Evolutionary conservation across 2,113 vertebrate species (phyloP).

Genomic region (Acrocephalus arundinaceus): DNA sequence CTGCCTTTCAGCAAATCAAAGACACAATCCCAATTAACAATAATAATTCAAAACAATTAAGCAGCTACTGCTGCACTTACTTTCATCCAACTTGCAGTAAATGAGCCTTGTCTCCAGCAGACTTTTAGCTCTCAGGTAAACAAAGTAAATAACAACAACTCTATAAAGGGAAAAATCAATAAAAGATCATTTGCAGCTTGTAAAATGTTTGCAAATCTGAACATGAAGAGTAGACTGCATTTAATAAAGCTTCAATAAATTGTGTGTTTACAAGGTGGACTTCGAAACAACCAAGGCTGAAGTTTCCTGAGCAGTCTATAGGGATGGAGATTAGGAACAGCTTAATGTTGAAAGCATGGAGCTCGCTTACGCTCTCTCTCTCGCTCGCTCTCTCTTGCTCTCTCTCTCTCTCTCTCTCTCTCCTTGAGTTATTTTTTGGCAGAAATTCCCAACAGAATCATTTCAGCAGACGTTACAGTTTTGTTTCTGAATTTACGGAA

Average conservation of each 20-base stretch:
- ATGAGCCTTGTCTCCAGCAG: not conserved
- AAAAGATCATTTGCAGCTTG: constrained; percentile 2
- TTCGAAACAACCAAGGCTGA: not conserved
- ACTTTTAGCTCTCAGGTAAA: not conserved
- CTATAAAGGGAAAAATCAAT: constrained; percentile 3
- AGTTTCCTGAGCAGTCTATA: not conserved
- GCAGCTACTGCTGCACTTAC: not conserved
- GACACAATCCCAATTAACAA: constrained; percentile 10
- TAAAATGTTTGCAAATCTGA: constrained; percentile 5
- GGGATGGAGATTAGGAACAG: not conserved
- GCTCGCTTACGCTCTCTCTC: not conserved
- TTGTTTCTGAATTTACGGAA: not conserved
- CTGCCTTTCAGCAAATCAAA: not conserved
- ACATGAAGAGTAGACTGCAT: not conserved
- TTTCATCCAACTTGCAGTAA: constrained; percentile 10
- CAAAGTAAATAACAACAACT: not conserved
- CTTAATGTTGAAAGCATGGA: not conserved
- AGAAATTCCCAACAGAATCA: not conserved
- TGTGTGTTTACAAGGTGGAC: not conserved
- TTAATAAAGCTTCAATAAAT: constrained; percentile 7
- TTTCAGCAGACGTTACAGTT: not conserved
- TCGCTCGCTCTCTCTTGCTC: not conserved
- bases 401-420: not conserved
- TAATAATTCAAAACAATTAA: constrained; percentile 50
- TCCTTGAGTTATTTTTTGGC: not conserved